Evolutionary conservation across 2,113 vertebrate species (phyloP).

Genomic region (Apteryx owenii): DNA sequence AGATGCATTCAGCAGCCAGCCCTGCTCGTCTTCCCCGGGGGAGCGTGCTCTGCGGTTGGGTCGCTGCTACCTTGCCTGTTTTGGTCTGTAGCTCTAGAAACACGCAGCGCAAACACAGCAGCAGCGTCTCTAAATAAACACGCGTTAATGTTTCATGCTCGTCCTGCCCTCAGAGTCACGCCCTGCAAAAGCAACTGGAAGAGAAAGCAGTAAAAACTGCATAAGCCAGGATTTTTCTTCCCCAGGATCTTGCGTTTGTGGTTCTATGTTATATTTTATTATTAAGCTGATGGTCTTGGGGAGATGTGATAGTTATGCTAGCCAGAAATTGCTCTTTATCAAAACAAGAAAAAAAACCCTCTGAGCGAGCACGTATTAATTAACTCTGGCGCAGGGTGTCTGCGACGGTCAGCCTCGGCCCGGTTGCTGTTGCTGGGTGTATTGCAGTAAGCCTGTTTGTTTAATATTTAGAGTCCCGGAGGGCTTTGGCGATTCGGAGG

Average conservation of each 20-base stretch:
- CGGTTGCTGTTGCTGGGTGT: neutral
- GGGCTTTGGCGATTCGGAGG: constrained; percentile 1
- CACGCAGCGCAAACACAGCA: constrained; percentile 42
- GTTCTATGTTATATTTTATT: constrained; percentile 25
- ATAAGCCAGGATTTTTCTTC: neutral
- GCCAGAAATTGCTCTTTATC: constrained; percentile 52
- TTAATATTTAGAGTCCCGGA: neutral
- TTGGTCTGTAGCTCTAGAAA: constrained; percentile 67
- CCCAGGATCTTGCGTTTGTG: neutral
- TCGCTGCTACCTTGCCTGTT: constrained; percentile 57
- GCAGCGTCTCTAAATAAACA: constrained; percentile 50
- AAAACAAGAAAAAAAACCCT: neutral
- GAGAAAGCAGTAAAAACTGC: neutral
- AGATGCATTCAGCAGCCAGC: constrained; percentile 60
- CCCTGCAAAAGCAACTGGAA: neutral
- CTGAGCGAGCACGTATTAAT: constrained; percentile 42
- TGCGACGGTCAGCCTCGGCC: neutral
- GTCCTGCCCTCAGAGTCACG: neutral
- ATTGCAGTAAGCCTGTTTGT: constrained; percentile 5
- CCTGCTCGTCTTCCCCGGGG: constrained; percentile 33
- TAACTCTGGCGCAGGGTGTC: constrained; percentile 31
- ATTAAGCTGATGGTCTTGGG: constrained; percentile 19
- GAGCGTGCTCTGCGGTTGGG: constrained; percentile 38
- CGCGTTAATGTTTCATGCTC: neutral
- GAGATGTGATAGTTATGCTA: constrained; percentile 25